These are phyloP conservation scores for Drosophila santomea DNA, from an alignment of 1,140 invertebrate species.

Conservation along the genomic window DNA sequence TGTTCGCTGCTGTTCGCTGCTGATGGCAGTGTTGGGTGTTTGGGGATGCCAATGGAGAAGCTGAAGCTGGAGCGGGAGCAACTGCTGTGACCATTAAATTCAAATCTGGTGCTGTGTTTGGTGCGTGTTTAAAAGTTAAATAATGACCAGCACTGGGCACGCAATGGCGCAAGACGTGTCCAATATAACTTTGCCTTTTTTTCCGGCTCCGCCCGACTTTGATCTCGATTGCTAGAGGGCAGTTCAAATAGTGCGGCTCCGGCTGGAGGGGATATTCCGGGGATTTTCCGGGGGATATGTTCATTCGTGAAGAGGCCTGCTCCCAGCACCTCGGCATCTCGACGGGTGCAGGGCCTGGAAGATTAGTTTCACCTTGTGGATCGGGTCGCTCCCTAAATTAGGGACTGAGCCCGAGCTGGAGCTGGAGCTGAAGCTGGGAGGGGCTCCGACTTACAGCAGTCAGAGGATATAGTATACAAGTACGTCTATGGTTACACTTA, in stretches of 20 bases:
- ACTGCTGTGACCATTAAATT: slow-evolving; percentile 74
- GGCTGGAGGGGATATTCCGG: slow-evolving; percentile 56
- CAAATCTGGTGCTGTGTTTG: slow-evolving; percentile 74
- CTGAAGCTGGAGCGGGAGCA: slow-evolving; percentile 5
- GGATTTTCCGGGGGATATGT: slow-evolving; percentile 28
- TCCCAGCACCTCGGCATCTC: slow-evolving; percentile 21
- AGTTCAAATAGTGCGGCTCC: slow-evolving; percentile 75
- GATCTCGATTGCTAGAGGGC: slow-evolving; percentile 53
- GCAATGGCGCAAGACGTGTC: slow-evolving; percentile 79
- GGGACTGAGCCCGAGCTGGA: slow-evolving; percentile 7
- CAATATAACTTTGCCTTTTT: slow-evolving; percentile 75
- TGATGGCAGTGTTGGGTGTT: slow-evolving; percentile 39
- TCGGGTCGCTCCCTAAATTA: slow-evolving; percentile 11
- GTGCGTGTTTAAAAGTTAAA: slow-evolving; percentile 82
- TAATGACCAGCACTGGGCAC: slow-evolving; percentile 69
- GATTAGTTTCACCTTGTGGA: slow-evolving; percentile 43
- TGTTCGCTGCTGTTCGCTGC: slow-evolving; percentile 8
- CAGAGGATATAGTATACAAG: slow-evolving; percentile 44
- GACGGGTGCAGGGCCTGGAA: slow-evolving; percentile 19
- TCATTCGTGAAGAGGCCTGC: slow-evolving; percentile 21
- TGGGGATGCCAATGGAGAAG: not conserved
- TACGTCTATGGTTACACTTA: slow-evolving; percentile 69
- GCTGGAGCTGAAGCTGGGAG: slow-evolving; percentile 30
- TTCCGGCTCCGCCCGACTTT: slow-evolving; percentile 46
- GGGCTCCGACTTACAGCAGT: slow-evolving; percentile 19